A percentile compares a stretch with the other conserved stretches of the same genome.
These are phyloP conservation scores for Euzophera pinguis DNA, from an alignment of 2,888 invertebrate species.

Conservation along the genomic window DNA sequence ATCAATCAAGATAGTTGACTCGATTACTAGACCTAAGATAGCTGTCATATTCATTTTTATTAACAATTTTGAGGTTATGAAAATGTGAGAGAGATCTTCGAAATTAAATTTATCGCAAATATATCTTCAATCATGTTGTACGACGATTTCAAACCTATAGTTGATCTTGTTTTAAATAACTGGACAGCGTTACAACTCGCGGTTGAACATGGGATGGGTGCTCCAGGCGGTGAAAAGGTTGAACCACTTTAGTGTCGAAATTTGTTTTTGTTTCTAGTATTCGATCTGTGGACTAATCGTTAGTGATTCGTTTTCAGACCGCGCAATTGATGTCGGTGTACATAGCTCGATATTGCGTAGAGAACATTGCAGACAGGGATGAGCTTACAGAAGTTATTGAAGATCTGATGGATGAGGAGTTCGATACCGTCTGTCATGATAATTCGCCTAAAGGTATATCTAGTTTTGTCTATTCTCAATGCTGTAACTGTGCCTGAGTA, in stretches of 20 bases:
- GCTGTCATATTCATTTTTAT: neutral
- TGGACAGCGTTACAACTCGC: constrained; percentile 86
- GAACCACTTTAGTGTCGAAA: too few species aligned
- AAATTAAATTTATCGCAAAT: neutral
- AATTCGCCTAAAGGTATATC: constrained; percentile 57
- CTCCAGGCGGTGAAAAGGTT: constrained; percentile 84
- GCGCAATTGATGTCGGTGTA: constrained; percentile 83
- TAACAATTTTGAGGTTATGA: constrained; percentile 5
- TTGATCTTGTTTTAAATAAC: constrained; percentile 84
- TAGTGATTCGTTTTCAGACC: constrained; percentile 61
- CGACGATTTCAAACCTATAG: constrained; percentile 79
- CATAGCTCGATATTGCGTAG: constrained; percentile 81
- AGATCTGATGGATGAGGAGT: constrained; percentile 86
- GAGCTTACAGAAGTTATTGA: constrained; percentile 83
- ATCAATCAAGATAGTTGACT: too few species aligned
- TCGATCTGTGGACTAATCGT: neutral
- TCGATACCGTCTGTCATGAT: constrained; percentile 86
- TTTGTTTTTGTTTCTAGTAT: too few species aligned
- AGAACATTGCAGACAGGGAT: constrained; percentile 78
- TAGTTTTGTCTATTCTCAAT: too few species aligned
- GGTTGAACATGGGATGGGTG: constrained; percentile 87
- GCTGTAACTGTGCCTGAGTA: too few species aligned
- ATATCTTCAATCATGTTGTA: constrained; percentile 48
- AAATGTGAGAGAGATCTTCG: constrained; percentile 2
- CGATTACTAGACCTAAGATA: neutral